Conservation (phyloP, 2,888 invertebrate species). For the Mechanitis mazaeus region DNA sequence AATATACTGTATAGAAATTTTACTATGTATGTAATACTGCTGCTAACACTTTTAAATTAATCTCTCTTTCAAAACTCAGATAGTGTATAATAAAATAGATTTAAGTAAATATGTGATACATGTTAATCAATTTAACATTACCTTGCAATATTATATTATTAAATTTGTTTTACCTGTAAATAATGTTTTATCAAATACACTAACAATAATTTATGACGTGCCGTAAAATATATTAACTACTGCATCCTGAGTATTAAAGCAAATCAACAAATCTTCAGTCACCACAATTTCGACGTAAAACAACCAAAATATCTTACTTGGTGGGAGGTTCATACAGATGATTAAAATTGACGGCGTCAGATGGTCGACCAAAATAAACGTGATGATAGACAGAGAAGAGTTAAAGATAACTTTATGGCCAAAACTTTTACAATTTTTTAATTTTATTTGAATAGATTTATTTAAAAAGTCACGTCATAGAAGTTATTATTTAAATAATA, state of each 20-base stretch:
- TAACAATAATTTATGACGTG: background rate
- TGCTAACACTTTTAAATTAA: too few species aligned
- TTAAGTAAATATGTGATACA: too few species aligned
- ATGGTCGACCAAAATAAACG: conserved; percentile 24
- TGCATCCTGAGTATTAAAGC: conserved; percentile 5
- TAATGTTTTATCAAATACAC: background rate
- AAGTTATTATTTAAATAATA: too few species aligned
- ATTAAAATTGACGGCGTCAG: conserved; percentile 28
- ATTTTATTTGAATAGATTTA: background rate
- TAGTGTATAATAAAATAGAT: too few species aligned
- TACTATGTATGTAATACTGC: too few species aligned
- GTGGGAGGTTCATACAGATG: conserved; percentile 29
- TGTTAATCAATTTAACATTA: too few species aligned
- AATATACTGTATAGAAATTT: too few species aligned
- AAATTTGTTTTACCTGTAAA: too few species aligned
- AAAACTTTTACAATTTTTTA: conserved; percentile 5
- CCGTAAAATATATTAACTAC: background rate
- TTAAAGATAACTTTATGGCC: conserved; percentile 6
- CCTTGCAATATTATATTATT: too few species aligned
- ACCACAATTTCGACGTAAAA: conserved; percentile 20
- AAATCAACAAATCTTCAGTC: conserved; percentile 11
- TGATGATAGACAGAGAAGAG: conserved; percentile 22
- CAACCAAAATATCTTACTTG: conserved; percentile 25
- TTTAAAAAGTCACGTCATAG: too few species aligned
- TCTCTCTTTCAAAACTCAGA: too few species aligned